Base-by-base conservation (phyloP, 2,888 invertebrate genomes). In the Drosophila falleni region DNA sequence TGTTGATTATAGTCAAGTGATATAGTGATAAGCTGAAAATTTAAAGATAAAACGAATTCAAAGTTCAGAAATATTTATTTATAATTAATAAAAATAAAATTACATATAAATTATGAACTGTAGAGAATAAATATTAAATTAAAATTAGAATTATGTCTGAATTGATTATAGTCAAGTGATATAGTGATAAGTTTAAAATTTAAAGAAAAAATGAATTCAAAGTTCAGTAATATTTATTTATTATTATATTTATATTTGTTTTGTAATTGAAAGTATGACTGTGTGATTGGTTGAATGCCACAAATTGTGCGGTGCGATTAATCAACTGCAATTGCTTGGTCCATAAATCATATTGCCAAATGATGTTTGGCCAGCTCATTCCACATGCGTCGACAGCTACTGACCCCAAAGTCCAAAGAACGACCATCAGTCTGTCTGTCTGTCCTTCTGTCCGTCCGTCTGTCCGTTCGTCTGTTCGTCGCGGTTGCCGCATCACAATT, bases 361-460 rank as follows among this genome's bases (percentile, higher is more conserved):
- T 42, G 3, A 50, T 23, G 67, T 71, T 60, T 60, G 82, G 50
- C 44, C 63, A 59, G 55, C 62, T 49, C 63, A 54, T 61, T 62
- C 61, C 71, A 55, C 56, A 50, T 65, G 83, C 83, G 84, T 76
- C 89, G 89, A 85, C 84, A 85, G 89, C 87, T 77, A 55, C 55
- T 72, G 80, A 80, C 78, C 84, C 84, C 74, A 65, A 68, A 68
- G 49, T 65, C 64, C 66, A n/a, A n/a, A n/a, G n/a, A n/a, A n/a
- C 72, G 75, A 70, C 23, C 23, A 4, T 3, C 4, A 2, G 4
- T 23, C 23, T 4, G 23, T 4, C 23, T 4, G 23, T 23, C 23
- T n/a, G 23, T 3, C 4, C 23, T 3, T 23, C 23, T 4, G 23
- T 4, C 23, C 23, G 23, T 23, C 23, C 23, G 23, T 4, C 23